Evolutionary conservation across 2,888 invertebrate species (phyloP).

Genomic region (Caenorhabditis zanzibari): DNA sequence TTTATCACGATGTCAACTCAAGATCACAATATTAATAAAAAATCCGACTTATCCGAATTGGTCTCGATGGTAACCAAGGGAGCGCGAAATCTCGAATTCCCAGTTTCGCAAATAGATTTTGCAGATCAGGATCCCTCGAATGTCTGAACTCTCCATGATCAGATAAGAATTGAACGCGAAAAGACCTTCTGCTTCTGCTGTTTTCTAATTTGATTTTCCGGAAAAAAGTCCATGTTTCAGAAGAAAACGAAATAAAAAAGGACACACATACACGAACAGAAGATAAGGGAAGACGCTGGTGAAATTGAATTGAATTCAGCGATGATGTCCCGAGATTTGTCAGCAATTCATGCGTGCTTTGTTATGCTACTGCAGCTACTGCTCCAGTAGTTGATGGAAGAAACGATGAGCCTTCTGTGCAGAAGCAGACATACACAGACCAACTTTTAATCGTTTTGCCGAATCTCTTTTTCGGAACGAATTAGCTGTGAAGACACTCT

Average conservation of each 20-base stretch:
- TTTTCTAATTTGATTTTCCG: constrained; percentile 31
- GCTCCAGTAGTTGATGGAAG: constrained; percentile 26
- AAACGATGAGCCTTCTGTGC: constrained; percentile 36
- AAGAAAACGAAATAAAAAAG: constrained; percentile 42
- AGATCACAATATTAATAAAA: too few relatives aligned
- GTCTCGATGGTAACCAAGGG: too few relatives aligned
- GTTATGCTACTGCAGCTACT: constrained; percentile 40
- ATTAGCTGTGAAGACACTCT: constrained; percentile 59
- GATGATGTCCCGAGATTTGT: constrained; percentile 48
- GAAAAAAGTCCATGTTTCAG: constrained; percentile 29
- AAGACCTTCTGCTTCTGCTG: constrained; percentile 17
- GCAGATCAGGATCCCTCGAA: not conserved
- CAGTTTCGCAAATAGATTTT: too few relatives aligned
- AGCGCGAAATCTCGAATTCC: too few relatives aligned
- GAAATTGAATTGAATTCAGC: constrained; percentile 42
- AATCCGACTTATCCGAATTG: too few relatives aligned
- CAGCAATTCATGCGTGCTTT: constrained; percentile 57
- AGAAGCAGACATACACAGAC: constrained; percentile 22
- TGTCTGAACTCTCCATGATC: not conserved
- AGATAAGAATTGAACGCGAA: constrained; percentile 37
- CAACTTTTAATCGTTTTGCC: constrained; percentile 63
- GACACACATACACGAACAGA: constrained; percentile 39
- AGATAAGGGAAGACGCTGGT: constrained; percentile 25
- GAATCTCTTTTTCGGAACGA: constrained; percentile 63
- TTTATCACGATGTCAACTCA: too few relatives aligned